These are phyloP conservation scores for Epiperipatus broadwayi DNA, from an alignment of 2,888 invertebrate genomes.

Conservation along the genomic window DNA sequence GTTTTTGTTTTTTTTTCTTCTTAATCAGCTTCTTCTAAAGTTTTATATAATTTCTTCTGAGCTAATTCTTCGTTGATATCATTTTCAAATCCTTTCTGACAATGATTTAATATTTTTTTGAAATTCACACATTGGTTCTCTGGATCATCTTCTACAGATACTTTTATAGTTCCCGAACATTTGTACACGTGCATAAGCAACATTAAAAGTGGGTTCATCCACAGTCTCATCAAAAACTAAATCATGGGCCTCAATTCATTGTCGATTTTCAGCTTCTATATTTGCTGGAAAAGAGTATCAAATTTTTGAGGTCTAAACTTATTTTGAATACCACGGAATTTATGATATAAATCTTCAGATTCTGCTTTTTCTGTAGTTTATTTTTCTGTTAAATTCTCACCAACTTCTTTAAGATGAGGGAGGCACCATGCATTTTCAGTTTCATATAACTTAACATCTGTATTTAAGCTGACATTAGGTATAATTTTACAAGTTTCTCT, in stretches of 20 bases:
- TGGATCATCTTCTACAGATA: slow-evolving; percentile 28
- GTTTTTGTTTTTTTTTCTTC: too few species aligned
- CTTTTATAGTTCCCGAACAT: slow-evolving; percentile 36
- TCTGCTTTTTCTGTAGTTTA: too few species aligned
- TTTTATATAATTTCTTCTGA: slow-evolving; percentile 19
- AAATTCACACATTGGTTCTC: slow-evolving; percentile 36
- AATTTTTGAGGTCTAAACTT: slow-evolving; percentile 89
- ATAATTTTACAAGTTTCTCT: too few species aligned
- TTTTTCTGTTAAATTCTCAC: too few species aligned
- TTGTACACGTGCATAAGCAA: slow-evolving; percentile 57
- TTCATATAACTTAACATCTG: too few species aligned
- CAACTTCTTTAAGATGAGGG: too few species aligned
- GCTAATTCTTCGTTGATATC: slow-evolving; percentile 49
- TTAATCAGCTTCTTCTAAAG: slow-evolving; percentile 22
- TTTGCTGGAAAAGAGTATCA: slow-evolving; percentile 54
- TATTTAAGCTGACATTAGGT: too few species aligned
- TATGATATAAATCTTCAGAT: slow-evolving; percentile 57
- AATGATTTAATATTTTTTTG: slow-evolving; percentile 55
- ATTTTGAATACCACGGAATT: slow-evolving; percentile 69
- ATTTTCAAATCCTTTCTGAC: slow-evolving; percentile 73
- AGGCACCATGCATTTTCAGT: too few species aligned
- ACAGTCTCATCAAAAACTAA: slow-evolving; percentile 86
- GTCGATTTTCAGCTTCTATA: slow-evolving; percentile 54
- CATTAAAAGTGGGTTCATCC: slow-evolving; percentile 81
- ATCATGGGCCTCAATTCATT: slow-evolving; percentile 52